phyloP scores from a whole-genome alignment of 2,888 invertebrate species.

The Philereme vetulata region DNA sequence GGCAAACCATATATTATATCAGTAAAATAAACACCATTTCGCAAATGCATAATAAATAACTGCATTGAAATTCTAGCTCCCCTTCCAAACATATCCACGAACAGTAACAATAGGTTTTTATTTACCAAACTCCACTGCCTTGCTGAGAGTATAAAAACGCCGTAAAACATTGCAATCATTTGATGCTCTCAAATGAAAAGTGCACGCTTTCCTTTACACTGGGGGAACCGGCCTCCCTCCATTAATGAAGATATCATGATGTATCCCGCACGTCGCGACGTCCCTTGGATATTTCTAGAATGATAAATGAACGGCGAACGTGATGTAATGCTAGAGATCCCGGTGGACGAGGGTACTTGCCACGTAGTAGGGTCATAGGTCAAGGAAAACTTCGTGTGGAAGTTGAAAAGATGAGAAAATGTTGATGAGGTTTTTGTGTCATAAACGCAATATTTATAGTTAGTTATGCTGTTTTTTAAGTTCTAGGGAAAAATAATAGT shows the following conservation, averaged over 20 bases:
- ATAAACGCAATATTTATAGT: neutral
- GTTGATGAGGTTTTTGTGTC: neutral
- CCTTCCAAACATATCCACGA: too few species aligned
- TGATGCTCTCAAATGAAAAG: too few species aligned
- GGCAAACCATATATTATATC: too few species aligned
- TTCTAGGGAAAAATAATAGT: neutral
- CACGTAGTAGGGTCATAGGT: constrained; percentile 26
- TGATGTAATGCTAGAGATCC: constrained; percentile 57
- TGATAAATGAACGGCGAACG: constrained; percentile 66
- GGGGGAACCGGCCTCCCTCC: constrained; percentile 19
- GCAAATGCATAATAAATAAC: too few species aligned
- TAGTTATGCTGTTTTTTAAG: neutral
- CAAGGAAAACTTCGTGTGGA: constrained; percentile 10
- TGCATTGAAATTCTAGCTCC: too few species aligned
- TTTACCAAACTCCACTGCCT: too few species aligned
- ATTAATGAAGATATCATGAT: constrained; percentile 55
- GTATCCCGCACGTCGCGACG: constrained; percentile 50
- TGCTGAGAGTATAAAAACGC: too few species aligned
- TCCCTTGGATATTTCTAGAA: constrained; percentile 60
- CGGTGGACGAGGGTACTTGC: constrained; percentile 43
- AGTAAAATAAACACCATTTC: too few species aligned
- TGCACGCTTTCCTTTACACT: constrained; percentile 11
- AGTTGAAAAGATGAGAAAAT: constrained; percentile 6
- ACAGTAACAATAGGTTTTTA: too few species aligned
- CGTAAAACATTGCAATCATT: too few species aligned